A percentile compares a stretch with the other conserved stretches of the same genome.
Evolutionary conservation across 2,113 vertebrate species (phyloP).

Genomic region (Morone saxatilis): DNA sequence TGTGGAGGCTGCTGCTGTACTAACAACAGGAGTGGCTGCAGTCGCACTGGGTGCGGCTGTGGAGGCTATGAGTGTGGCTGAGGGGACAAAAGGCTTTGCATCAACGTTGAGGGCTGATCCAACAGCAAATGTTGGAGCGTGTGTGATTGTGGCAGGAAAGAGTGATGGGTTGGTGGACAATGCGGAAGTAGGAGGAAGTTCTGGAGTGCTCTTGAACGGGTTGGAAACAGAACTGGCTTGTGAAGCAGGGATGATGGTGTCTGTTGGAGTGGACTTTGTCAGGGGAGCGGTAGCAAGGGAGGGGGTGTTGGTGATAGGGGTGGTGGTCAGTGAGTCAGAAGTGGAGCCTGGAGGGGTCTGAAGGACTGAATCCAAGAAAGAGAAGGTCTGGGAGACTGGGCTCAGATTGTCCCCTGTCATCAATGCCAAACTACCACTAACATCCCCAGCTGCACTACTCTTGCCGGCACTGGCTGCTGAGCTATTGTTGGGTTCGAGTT

Average conservation of each 20-base stretch:
- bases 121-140: constrained; percentile 20
- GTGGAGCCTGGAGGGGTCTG: constrained; percentile 77
- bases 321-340: constrained; percentile 72
- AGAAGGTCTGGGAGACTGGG: constrained; percentile 82
- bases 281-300: constrained; percentile 41
- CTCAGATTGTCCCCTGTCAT: constrained; percentile 77
- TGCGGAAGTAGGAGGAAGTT: constrained; percentile 30
- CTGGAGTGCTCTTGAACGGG: constrained; percentile 35
- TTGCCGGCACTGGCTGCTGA: constrained; percentile 14
- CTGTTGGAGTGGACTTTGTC: constrained; percentile 49
- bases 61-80: constrained; percentile 44
- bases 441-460: constrained; percentile 36
- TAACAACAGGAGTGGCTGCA: constrained; percentile 17
- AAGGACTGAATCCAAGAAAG: constrained; percentile 84
- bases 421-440: constrained; percentile 57
- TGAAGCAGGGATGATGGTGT: constrained; percentile 25
- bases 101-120: constrained; percentile 74
- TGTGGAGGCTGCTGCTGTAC: neutral
- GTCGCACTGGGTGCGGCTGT: constrained; percentile 31
- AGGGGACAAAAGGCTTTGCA: constrained; percentile 78
- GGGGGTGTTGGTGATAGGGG: constrained; percentile 71
- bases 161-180: constrained; percentile 45
- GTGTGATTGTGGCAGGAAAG: constrained; percentile 11
- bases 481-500: constrained; percentile 38
- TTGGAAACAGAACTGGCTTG: constrained; percentile 27